Base-by-base conservation (phyloP, 1,140 invertebrate genomes). In the Prorops nasuta region DNA sequence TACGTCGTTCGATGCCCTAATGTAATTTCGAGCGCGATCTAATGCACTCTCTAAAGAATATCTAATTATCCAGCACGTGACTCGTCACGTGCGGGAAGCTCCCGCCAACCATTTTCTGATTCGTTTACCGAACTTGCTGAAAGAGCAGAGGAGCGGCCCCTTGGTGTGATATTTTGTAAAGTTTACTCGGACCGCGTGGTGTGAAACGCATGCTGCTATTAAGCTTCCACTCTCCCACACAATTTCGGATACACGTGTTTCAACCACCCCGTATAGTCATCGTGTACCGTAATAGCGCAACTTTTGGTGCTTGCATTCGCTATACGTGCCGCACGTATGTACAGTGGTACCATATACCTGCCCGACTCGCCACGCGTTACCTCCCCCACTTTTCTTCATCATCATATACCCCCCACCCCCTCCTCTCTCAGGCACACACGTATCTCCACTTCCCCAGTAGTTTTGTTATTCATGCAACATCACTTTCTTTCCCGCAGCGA, bases 51-150 rank as follows among this genome's bases (percentile, higher is more conserved):
- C 67, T 71, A 74, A 76, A 74, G 72, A 76, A 74, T 76, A 76
- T 74, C 73, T 76, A 76, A 74, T 76, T 76, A 76, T 74, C 65
- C 44, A 66, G 61, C 73, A 76, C 73, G 73, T 74, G 73, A 67
- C 73, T 43, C 22, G 71, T 59, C 73, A 74, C 73, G 73, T 72
- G 73, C 66, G 65, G 64, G 69, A 74, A 67, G 70, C 67, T 70
- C 65, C 66, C 65, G 4, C 61, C 58, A 62, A 61, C 56, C 72
- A 74, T 74, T 74, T 74, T 76, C 70, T 66, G 71, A 74, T 74
- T 74, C 73, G 69, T 72, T 74, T 71, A 66, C 63, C 51, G 56
- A 49, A n/a, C n/a, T n/a, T n/a, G 49, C 17, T 49, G 41, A 44
- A 65, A 54, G 44, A 56, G 50, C 39, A 58, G 55, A 45, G 57